These are phyloP conservation scores for Harpegnathos saltator DNA, from an alignment of 1,140 invertebrate species.

Conservation along the genomic window DNA sequence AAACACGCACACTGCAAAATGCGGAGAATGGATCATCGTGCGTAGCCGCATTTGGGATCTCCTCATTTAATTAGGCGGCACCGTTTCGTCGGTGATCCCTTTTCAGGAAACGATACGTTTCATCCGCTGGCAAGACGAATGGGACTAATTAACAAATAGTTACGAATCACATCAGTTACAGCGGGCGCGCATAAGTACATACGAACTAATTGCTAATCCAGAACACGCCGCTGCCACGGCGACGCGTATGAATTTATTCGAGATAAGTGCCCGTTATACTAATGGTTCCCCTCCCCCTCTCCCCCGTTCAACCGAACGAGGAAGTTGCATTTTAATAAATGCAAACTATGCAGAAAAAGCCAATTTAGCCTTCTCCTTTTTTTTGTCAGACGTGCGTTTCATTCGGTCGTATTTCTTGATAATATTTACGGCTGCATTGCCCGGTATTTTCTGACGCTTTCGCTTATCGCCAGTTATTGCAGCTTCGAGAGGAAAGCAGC, in stretches of 20 bases:
- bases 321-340: not conserved
- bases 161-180: constrained; percentile 27
- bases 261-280: constrained; percentile 12
- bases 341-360: not conserved
- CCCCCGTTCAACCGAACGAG: not conserved
- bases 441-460: too few relatives aligned
- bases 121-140: constrained; percentile 16
- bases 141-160: constrained; percentile 32
- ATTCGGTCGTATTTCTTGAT: too few relatives aligned
- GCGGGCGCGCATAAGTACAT: constrained; percentile 6
- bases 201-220: constrained; percentile 8
- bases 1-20: too few relatives aligned
- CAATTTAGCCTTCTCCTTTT: too few relatives aligned
- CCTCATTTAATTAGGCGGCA: constrained; percentile 30
- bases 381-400: too few relatives aligned
- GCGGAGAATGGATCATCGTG: not conserved
- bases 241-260: constrained; percentile 24
- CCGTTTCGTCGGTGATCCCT: not conserved
- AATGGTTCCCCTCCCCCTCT: too few relatives aligned
- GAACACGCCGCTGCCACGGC: not conserved
- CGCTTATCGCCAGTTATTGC: too few relatives aligned
- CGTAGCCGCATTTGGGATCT: not conserved
- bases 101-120: constrained; percentile 18
- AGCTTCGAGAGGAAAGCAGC: too few relatives aligned
- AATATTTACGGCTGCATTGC: too few relatives aligned